A percentile compares a stretch with the other conserved stretches of the same genome.
Evolutionary conservation across 2,888 invertebrate genomes (phyloP).

Genomic region (Yponomeuta sedellus): DNA sequence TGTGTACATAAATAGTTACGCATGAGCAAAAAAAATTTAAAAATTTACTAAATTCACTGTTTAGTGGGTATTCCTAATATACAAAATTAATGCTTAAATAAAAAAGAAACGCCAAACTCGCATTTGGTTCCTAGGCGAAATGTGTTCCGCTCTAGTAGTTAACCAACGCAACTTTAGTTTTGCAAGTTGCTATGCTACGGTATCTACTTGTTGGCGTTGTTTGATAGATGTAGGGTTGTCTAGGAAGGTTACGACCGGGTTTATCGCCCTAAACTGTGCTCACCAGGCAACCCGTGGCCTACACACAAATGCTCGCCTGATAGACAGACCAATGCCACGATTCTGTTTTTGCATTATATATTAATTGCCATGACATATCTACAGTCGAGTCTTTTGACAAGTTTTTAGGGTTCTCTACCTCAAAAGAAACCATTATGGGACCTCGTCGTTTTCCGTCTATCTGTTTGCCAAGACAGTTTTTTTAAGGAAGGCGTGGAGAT

Average conservation of each 20-base stretch:
- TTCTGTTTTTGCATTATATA: not conserved
- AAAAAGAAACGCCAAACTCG: not conserved
- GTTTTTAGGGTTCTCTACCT: too few relatives aligned
- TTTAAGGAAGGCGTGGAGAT: too few relatives aligned
- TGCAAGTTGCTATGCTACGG: conserved; percentile 9
- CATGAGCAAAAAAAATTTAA: too few relatives aligned
- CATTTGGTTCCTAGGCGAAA: not conserved
- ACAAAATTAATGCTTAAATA: too few relatives aligned
- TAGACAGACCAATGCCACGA: not conserved
- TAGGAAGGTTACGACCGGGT: not conserved
- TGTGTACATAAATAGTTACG: too few relatives aligned
- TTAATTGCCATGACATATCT: not conserved
- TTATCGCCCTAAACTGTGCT: not conserved
- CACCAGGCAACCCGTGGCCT: not conserved
- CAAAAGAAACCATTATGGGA: too few relatives aligned
- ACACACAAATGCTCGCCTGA: not conserved
- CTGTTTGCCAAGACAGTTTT: too few relatives aligned
- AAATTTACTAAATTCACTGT: too few relatives aligned
- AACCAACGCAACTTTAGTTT: not conserved
- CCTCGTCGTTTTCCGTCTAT: too few relatives aligned
- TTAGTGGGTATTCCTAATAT: too few relatives aligned
- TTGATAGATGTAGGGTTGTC: conserved; percentile 1
- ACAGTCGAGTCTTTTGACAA: not conserved
- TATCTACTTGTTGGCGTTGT: not conserved
- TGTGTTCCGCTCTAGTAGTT: conserved; percentile 2